Percentiles rank a stretch among this genome's conserved stretches.
These are phyloP conservation scores for Crotalus viridis DNA, from an alignment of 2,113 vertebrate species.

Conservation along the genomic window DNA sequence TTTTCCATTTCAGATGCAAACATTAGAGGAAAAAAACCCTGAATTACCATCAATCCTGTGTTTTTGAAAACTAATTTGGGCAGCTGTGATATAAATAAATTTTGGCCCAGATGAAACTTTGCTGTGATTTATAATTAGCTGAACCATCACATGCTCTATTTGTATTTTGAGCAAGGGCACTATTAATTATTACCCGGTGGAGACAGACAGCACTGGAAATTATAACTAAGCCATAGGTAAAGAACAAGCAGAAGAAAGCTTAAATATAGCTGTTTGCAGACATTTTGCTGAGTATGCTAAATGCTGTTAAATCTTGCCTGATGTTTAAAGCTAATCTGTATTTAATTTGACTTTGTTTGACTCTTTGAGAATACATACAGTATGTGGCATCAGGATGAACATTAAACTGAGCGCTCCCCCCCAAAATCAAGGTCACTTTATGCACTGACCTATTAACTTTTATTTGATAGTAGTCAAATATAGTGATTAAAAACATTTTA, in stretches of 20 bases:
- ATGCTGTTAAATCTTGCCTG: not conserved
- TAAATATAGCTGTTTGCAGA: slow-evolving; percentile 55
- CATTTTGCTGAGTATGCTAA: slow-evolving; percentile 59
- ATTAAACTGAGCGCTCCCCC: not conserved
- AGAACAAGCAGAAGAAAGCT: slow-evolving; percentile 27
- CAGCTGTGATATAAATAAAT: slow-evolving; percentile 69
- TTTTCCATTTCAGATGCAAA: slow-evolving; percentile 2
- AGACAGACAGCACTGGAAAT: slow-evolving; percentile 47
- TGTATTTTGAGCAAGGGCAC: slow-evolving; percentile 55
- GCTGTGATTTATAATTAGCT: slow-evolving; percentile 69
- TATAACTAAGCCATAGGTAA: slow-evolving; percentile 37
- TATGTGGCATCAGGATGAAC: not conserved
- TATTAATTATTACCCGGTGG: slow-evolving; percentile 59
- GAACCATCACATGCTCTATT: slow-evolving; percentile 68
- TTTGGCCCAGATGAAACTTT: slow-evolving; percentile 60
- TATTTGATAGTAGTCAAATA: not conserved
- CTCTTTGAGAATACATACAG: not conserved
- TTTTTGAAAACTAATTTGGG: slow-evolving; percentile 63
- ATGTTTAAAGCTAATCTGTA: slow-evolving; percentile 15
- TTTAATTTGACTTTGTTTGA: not conserved
- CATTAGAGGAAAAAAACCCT: slow-evolving; percentile 56
- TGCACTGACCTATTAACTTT: not conserved
- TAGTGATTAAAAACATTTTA: not conserved
- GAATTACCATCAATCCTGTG: slow-evolving; percentile 45
- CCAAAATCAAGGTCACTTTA: not conserved